These are phyloP conservation scores for Falcaria lacertinaria DNA, from an alignment of 2,888 invertebrate genomes.

Conservation along the genomic window DNA sequence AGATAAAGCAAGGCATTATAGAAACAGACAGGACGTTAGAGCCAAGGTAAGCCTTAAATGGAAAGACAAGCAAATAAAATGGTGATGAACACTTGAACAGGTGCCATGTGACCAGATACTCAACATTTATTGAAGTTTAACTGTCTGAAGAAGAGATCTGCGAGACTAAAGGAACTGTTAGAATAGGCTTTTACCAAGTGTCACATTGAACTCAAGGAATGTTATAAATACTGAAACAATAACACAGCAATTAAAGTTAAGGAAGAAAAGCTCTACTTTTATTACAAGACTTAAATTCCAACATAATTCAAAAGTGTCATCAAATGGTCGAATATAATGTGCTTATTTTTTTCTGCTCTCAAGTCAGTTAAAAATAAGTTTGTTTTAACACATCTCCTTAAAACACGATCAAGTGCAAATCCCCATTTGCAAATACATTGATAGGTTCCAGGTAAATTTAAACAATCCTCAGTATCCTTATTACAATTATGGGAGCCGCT, in stretches of 20 bases:
- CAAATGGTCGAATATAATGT: not conserved
- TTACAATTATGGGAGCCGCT: slow-evolving; percentile 55
- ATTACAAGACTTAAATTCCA: slow-evolving; percentile 4
- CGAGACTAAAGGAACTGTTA: too few species aligned
- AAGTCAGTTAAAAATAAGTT: not conserved
- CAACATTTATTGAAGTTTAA: too few species aligned
- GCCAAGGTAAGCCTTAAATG: slow-evolving; percentile 89
- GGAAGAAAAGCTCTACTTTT: too few species aligned
- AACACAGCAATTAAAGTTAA: too few species aligned
- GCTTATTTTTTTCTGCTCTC: not conserved
- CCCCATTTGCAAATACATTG: slow-evolving; percentile 75
- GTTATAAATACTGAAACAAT: too few species aligned
- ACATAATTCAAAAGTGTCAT: not conserved
- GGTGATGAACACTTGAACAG: too few species aligned
- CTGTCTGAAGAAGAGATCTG: too few species aligned
- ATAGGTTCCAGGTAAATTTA: slow-evolving; percentile 76
- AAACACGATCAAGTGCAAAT: slow-evolving; percentile 36
- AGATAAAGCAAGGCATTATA: slow-evolving; percentile 83
- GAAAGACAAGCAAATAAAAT: too few species aligned
- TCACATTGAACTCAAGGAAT: too few species aligned
- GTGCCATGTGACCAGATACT: too few species aligned
- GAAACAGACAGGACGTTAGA: slow-evolving; percentile 85
- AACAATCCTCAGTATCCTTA: slow-evolving; percentile 65
- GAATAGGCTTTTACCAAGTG: too few species aligned
- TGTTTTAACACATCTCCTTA: slow-evolving; percentile 19